Percentiles rank a stretch among this genome's conserved stretches.
These are phyloP conservation scores for Axinella damicornis DNA, from an alignment of 37 sponge, comb jelly and placozoan species.

Conservation along the genomic window DNA sequence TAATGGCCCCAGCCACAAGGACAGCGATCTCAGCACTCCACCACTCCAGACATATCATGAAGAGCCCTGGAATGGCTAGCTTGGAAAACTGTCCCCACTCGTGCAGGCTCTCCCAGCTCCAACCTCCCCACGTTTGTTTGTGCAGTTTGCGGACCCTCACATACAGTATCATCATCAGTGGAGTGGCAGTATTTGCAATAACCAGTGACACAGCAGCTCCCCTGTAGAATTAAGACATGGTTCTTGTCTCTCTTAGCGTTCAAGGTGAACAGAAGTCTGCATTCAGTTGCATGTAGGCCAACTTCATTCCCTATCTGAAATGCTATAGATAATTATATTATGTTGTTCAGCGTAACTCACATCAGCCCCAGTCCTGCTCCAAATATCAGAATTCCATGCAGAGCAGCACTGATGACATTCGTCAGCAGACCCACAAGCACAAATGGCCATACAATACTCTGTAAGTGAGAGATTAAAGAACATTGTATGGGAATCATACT, in stretches of 20 bases:
- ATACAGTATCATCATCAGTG: conserved; percentile 33
- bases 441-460: conserved; percentile 68
- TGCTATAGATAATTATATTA: too few species aligned
- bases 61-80: conserved; percentile 30
- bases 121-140: conserved; percentile 57
- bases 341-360: too few species aligned
- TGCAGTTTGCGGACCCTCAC: conserved; percentile 24
- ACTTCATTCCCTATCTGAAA: too few species aligned
- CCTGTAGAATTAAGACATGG: background rate
- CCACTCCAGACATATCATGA: conserved; percentile 48
- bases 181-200: background rate
- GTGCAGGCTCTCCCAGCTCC: conserved; percentile 57
- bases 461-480: conserved; percentile 9
- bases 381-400: conserved; percentile 48
- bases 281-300: too few species aligned
- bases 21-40: conserved; percentile 49
- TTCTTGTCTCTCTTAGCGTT: too few species aligned
- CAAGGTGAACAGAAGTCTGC: too few species aligned
- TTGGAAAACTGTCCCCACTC: conserved; percentile 42
- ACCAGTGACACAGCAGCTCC: conserved; percentile 34
- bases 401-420: conserved; percentile 21
- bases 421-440: conserved; percentile 9
- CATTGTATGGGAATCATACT: too few species aligned
- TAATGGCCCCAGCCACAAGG: conserved; percentile 38
- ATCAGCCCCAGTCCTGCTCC: conserved; percentile 26